Evolutionary conservation across 1,140 invertebrate species (phyloP), one percentile per base, ranked within the genome.

Genomic region (Hycleus phaleratus): DNA sequence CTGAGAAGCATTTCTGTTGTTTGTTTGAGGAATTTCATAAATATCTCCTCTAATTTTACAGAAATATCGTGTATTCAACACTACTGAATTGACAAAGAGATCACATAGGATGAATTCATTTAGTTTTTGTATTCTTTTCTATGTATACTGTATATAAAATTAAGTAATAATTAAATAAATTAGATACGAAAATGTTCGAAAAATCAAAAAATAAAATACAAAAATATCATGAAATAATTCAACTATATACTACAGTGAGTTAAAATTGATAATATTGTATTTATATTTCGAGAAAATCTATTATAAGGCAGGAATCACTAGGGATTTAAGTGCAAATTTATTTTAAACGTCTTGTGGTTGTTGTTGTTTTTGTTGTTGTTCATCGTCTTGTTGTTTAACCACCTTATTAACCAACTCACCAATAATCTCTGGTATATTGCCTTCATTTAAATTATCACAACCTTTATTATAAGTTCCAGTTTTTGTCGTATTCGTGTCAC

Each of bases 21-120:
- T 24, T n/a, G 10, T n/a, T 24, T n/a, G 26, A 32, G 3, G 32
- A 32, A 32, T 32, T 4, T 32, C 32, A 32, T 32, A 32, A 32
- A 32, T 3, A 32, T 32, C 32, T 7, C 26, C 7, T 32, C 32
- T 7, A 7, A 32, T 32, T 18, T 18, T 32, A 32, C 32, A 32
- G 32, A 32, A 32, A 32, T 32, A 32, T 32, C 32, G 32, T 32
- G 32, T 32, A 4, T 32, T 32, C 7, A 5, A 32, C 7, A 32
- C 11, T 55, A 38, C 26, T 56, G 43, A 56, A 56, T 56, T 56
- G 54, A 56, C 54, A 45, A 26, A 56, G 54, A 56, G 54, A 56
- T 56, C 54, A 56, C 54, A 47, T 44, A 46, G 38, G 52, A 45
- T 43, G 32, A 51, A 51, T 38, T 11, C 24, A 26, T 46, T 32